These are phyloP conservation scores for Hetaerina titia DNA, from an alignment of 2,888 invertebrate genomes.

Conservation along the genomic window DNA sequence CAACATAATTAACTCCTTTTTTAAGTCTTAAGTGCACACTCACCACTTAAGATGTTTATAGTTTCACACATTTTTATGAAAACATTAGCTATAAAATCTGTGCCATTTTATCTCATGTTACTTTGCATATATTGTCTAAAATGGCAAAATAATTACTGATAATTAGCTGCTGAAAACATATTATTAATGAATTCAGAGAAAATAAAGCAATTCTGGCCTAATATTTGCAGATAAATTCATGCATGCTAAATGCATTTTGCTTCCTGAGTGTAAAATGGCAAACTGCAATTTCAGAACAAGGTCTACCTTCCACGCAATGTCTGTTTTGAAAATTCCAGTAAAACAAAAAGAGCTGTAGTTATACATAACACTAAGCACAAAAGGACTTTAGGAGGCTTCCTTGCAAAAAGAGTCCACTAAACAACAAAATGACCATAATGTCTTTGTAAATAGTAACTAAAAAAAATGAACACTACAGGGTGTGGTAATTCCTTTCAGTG, in stretches of 20 bases:
- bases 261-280: background rate
- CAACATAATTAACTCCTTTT: background rate
- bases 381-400: background rate
- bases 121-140: background rate
- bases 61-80: background rate
- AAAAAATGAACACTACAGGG: conserved; percentile 82
- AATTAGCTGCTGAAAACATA: conserved; percentile 16
- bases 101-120: background rate
- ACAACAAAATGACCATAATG: background rate
- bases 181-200: background rate
- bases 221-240: background rate
- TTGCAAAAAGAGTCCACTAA: background rate
- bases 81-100: conserved; percentile 10
- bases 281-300: background rate
- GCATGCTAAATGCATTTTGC: background rate
- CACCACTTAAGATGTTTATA: background rate
- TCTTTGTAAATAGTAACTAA: background rate
- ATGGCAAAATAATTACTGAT: background rate
- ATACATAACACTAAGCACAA: conserved; percentile 13
- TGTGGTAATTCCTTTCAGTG: conserved; percentile 92
- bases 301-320: background rate
- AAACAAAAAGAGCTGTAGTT: background rate
- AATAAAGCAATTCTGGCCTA: background rate
- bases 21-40: background rate
- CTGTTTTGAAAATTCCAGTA: background rate